Evolutionary conservation across 2,888 invertebrate genomes (phyloP), one percentile per base, ranked within the genome.

Genomic region (Hemicrepidius hirtus): DNA sequence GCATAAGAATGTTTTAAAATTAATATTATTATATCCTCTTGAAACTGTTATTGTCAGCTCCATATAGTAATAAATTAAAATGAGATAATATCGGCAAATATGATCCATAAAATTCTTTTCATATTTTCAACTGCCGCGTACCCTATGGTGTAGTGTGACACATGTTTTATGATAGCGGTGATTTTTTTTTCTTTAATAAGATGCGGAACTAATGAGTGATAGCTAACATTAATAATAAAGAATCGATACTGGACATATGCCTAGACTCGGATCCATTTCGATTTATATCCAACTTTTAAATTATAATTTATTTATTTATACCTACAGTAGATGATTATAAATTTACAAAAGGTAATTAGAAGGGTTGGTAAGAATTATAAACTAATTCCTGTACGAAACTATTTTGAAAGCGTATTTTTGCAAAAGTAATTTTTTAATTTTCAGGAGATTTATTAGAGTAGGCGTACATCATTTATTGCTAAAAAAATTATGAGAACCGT

Each of bases 81-180:
- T 40, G 28, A 50, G 62, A 68, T 50, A 41, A 13, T 57, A 55
- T 66, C 37, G 63, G 60, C 68, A 62, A 68, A 60, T 62, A 53
- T 55, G 68, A 53, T n/a, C 40, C 68, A 53, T 55, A 68, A 64
- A 55, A 69, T 62, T 69, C 40, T 63, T 69, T 69, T 46, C 63
- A 64, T 64, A 55, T 35, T 68, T 68, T 68, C 68, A 49, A 41
- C 60, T 50, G n/a, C 55, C 20, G 18, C 40, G 68, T 16, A 50
- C 41, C 68, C 68, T 24, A 50, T 28, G 37, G 68, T 12, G 60
- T 41, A 21, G 41, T 62, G 41, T 62, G 68, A 68, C 68, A 50
- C 68, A 62, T 68, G 68, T 62, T 68, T 60, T 68, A 60, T 37
- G 68, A 68, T 62, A 68, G 62, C 68, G 46, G 50, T 16, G 49